Evolutionary conservation across 2,113 vertebrate species (phyloP), one percentile per base, ranked within the genome.

Genomic region (Urocolius indicus): DNA sequence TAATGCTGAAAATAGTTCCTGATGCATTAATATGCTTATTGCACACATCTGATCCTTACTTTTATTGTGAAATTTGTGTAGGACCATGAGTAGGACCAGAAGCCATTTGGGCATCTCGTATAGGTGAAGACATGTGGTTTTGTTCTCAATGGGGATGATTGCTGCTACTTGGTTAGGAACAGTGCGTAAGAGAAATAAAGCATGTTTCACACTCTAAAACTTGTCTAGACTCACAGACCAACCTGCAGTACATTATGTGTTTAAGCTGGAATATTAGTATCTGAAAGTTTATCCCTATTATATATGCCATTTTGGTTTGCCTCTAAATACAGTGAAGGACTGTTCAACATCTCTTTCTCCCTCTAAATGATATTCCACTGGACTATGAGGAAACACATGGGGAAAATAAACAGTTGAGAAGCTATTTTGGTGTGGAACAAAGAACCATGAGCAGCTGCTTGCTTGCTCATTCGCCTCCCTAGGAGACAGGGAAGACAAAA

Each of bases 241-340:
- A 11, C 49, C 26, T 1, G 5, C 13, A 45, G 4, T 41, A 34
- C 0, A 0, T 17, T 10, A 10, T n/a, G 24, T 10, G 9, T 45
- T 51, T 36, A 55, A 71, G 10, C 16, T 71, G 38, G 13, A 59
- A 2, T 5, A 12, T 14, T 9, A 19, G 10, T 30, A 15, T 18
- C 58, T 85, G 43, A 63, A 48, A 74, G 21, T 12, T 10, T 49
- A 5, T 21, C 80, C 16, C 41, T 43, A 2, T 29, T 59, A 57
- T 5, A 5, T 5, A 36, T 0, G 19, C 18, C 18, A 1, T 20
- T 65, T 65, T 14, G 11, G 21, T 72, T 58, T 76, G 13, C 11
- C 9, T 19, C 43, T 46, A 15, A 51, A 15, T 32, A 41, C 19
- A 59, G 10, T 24, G 22, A 73, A 77, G 10, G 18, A 36, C 5